Base-by-base conservation (phyloP, 2,113 vertebrate genomes). In the Camelus bactrianus region DNA sequence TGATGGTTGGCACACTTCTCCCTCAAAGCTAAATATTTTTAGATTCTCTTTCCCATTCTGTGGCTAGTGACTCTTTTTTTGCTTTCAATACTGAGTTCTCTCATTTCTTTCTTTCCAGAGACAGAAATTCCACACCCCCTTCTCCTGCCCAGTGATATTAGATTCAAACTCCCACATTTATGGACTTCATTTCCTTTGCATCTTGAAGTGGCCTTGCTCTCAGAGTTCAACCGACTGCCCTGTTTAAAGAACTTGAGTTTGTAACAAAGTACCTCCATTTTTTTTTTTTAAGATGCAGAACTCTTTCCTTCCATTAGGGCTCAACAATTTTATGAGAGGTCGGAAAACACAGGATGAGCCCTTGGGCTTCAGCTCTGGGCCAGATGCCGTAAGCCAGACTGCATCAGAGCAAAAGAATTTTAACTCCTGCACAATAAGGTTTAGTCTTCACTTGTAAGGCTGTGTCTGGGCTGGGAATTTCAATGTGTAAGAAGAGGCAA, bases 401-500 rank as follows among this genome's bases (percentile, higher is more conserved):
- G 93, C 81, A 96, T 96, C 72, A 85, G 97, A 97, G 91, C 97
- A 94, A 97, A 96, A 97, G 72, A 98, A 97, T 97, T 97, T 98
- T 97, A 97, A 97, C 98, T 98, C 93, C 96, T 97, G 98, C 91
- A 75, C 48, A 97, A 85, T 4, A 90, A 89, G 89, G 83, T 97
- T 97, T 88, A 81, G 93, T 97, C 95, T 89, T 86, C 76, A 69
- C 64, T 93, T 76, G 48, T 83, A 94, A 94, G 75, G 77, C 92
- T 94, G 80, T 80, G 97, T 91, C 95, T 97, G 80, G 91, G 75
- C 97, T 98, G 97, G 75, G 89, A 96, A 86, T 98, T 97, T 93
- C 93, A 98, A 97, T 62, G 95, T 90, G 97, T 97, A 96, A 93
- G 85, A 96, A 89, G 83, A 98, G 76, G 97, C 97, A 98, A 98